phyloP scores from a whole-genome alignment of 2,888 invertebrate species.

The Zaprionus bogoriensis region DNA sequence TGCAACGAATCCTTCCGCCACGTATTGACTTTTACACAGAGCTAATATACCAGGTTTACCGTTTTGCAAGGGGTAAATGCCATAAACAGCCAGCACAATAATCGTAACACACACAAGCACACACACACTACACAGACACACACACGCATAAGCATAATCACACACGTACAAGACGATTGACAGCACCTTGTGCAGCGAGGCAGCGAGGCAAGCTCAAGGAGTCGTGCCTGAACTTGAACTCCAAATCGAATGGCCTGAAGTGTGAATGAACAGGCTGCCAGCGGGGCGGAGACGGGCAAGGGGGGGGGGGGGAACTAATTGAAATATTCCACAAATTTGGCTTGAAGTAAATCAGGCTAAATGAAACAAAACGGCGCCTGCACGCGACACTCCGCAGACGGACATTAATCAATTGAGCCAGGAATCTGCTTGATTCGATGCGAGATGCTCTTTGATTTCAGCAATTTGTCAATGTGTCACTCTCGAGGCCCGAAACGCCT shows the following conservation, averaged over 20 bases:
- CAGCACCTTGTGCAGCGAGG: constrained; percentile 1
- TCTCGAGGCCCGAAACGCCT: constrained; percentile 13
- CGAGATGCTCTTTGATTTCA: constrained; percentile 28
- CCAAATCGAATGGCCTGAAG: too few relatives aligned
- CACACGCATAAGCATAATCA: constrained; percentile 31
- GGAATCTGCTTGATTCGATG: too few relatives aligned
- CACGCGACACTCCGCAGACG: constrained; percentile 36
- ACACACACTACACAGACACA: constrained; percentile 18
- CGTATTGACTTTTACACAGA: too few relatives aligned
- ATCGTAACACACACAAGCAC: constrained; percentile 19
- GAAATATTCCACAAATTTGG: background rate
- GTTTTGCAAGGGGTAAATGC: too few relatives aligned
- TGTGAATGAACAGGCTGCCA: too few relatives aligned
- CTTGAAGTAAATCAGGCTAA: constrained; percentile 29
- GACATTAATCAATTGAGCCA: constrained; percentile 73
- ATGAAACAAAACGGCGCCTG: constrained; percentile 29
- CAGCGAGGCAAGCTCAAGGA: too few relatives aligned
- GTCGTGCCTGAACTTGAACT: constrained; percentile 1
- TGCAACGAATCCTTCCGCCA: too few relatives aligned
- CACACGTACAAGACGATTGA: constrained; percentile 19
- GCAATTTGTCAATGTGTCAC: constrained; percentile 71
- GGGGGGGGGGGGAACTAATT: background rate
- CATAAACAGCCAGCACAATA: too few relatives aligned
- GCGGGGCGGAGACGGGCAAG: too few relatives aligned
- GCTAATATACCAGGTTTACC: too few relatives aligned